Evolutionary conservation across 2,888 invertebrate genomes (phyloP), one percentile per base, ranked within the genome.

Genomic region (Podotricha telesiphe): DNA sequence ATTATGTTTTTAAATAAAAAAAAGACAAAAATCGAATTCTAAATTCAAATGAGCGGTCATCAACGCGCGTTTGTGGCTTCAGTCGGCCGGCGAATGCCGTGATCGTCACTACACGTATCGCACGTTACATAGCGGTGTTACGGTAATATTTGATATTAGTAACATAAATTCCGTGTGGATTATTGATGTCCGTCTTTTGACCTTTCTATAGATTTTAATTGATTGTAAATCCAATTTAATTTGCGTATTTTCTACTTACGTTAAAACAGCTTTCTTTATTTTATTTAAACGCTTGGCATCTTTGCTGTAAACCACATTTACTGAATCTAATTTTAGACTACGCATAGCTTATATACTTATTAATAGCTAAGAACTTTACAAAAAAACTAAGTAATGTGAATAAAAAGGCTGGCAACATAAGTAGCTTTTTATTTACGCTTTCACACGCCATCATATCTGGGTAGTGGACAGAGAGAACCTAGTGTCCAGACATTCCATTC

Each of bases 31-130:
- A 78, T 77, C 77, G 71, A 76, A 80, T 80, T 83, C 74, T 75
- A 80, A 82, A 77, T 82, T 80, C 75, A 79, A 81, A 81, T 76
- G 74, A 76, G 76, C 74, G 72, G 76, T 79, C 73, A 72, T 70
- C 78, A 69, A 81, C 88, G 88, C 84, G 86, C 86, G 81, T 77
- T 78, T 74, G 74, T 79, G 79, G 73, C 83, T 83, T 82, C 82
- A 78, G 79, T 80, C 80, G 79, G 78, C 77, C 82, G 79, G 77
- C 82, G 87, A 89, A 86, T 90, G 89, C 71, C 85, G 84, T 83
- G 77, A 78, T 77, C 66, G 73, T 68, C 75, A 78, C 77, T 74
- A 40, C 70, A 51, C 76, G 80, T 80, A 80, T 78, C 77, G 78
- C 78, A 76, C 73, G 79, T 88, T 86, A 85, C 85, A 80, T 77